Percentiles rank a stretch among this genome's conserved stretches.
These are phyloP conservation scores for Agrotis puta DNA, from an alignment of 2,888 invertebrate species.

Conservation along the genomic window DNA sequence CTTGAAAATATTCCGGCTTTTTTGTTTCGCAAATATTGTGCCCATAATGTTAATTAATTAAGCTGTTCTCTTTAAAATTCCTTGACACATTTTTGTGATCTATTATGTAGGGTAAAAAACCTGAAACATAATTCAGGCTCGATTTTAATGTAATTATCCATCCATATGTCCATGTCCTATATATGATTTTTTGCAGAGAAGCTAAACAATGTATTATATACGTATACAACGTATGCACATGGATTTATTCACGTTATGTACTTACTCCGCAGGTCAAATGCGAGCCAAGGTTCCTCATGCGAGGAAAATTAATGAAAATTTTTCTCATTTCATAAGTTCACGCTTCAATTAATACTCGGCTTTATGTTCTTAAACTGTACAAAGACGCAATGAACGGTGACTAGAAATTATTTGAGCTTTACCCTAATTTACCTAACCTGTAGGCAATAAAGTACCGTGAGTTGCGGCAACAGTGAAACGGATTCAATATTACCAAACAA, in stretches of 20 bases:
- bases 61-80: slow-evolving; percentile 32
- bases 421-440: slow-evolving; percentile 19
- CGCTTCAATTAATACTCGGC: slow-evolving; percentile 31
- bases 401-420: slow-evolving; percentile 21
- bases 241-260: slow-evolving; percentile 4
- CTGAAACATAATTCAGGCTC: background rate
- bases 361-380: slow-evolving; percentile 31
- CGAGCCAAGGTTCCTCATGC: slow-evolving; percentile 16
- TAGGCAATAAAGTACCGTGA: slow-evolving; percentile 28
- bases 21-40: slow-evolving; percentile 51
- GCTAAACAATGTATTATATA: background rate
- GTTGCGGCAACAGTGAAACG: slow-evolving; percentile 18
- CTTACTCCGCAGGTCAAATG: slow-evolving; percentile 17
- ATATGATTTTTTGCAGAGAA: background rate
- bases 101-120: background rate
- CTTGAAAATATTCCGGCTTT: slow-evolving; percentile 62
- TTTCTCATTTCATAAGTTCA: slow-evolving; percentile 28
- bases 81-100: slow-evolving; percentile 23
- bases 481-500: slow-evolving; percentile 39
- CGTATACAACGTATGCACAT: background rate
- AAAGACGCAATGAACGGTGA: slow-evolving; percentile 25
- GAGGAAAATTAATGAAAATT: slow-evolving; percentile 38
- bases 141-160: background rate
- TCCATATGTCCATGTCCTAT: background rate
- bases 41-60: slow-evolving; percentile 50